Evolutionary conservation across 2,888 invertebrate species (phyloP), one percentile per base, ranked within the genome.

Genomic region (Agrypnus murinus): DNA sequence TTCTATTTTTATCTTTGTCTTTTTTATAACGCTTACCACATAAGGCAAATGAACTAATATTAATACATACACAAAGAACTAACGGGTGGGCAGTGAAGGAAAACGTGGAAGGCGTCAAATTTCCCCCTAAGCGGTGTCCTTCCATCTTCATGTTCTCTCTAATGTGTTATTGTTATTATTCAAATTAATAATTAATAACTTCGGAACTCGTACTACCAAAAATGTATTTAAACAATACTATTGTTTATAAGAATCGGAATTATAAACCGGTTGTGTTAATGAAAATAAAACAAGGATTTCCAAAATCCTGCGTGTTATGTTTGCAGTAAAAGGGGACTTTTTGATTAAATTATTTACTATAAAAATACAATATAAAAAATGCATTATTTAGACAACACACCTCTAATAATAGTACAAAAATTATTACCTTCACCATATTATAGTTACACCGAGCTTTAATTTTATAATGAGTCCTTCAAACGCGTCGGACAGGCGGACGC

Each of bases 401-500:
- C 43, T 55, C 17, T 25, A 32, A 38, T 25, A 32, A 38, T 50
- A 59, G 58, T 69, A 46, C 59, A 36, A 57, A n/a, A 58, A 59
- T 48, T 58, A 55, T 53, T 53, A 69, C 60, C 60, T 60, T 55
- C 67, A n/a, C 38, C 3, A 46, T 46, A 48, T 34, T n/a, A n/a
- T n/a, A n/a, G n/a, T n/a, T 14, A 67, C 53, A 65, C 46, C 57
- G 32, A 58, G 36, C 53, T 58, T 40, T 65, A 65, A 65, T 65
- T 65, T 17, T 55, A 34, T 64, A 64, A 64, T 67, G 36, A 55
- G 70, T 70, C 70, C 70, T 70, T 70, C 70, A 66, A 70, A 40
- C 45, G 60, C 65, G 70, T 65, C 70, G 70, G 70, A 65, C 70
- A 62, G 70, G 59, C 70, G 65, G 70, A 70, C 70, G 70, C 70